phyloP scores from a whole-genome alignment of 2,888 invertebrate species.

The Cryptus viduatorius region DNA sequence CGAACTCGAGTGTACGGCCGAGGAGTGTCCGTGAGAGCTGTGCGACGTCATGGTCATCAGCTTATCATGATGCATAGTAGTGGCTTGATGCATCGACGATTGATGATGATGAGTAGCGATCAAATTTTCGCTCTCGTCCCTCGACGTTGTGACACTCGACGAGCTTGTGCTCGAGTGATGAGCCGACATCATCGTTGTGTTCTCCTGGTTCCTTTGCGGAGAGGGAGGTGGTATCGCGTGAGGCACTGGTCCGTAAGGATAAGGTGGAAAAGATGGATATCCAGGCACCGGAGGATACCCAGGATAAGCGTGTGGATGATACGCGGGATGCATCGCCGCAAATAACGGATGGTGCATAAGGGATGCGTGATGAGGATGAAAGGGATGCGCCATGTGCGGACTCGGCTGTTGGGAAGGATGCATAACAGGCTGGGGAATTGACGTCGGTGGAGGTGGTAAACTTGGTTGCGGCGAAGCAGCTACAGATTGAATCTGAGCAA shows the following conservation, averaged over 20 bases:
- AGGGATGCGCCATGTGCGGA: slow-evolving; percentile 88
- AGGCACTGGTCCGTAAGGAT: slow-evolving; percentile 91
- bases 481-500: slow-evolving; percentile 81
- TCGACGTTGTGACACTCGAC: slow-evolving; percentile 89
- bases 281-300: slow-evolving; percentile 84
- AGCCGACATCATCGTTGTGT: slow-evolving; percentile 89
- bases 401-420: slow-evolving; percentile 92
- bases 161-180: slow-evolving; percentile 89
- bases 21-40: slow-evolving; percentile 82
- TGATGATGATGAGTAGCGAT: slow-evolving; percentile 88
- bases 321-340: slow-evolving; percentile 89
- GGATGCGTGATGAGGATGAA: slow-evolving; percentile 91
- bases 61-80: slow-evolving; percentile 88
- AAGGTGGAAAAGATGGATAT: slow-evolving; percentile 86
- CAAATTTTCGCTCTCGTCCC: slow-evolving; percentile 86
- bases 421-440: slow-evolving; percentile 90
- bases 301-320: slow-evolving; percentile 87
- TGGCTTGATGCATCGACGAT: slow-evolving; percentile 85
- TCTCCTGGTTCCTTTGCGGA: slow-evolving; percentile 86
- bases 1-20: slow-evolving; percentile 78
- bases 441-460: slow-evolving; percentile 88
- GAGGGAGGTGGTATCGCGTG: slow-evolving; percentile 90
- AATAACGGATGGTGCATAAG: slow-evolving; percentile 90
- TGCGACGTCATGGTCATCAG: slow-evolving; percentile 87
- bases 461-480: slow-evolving; percentile 82